phyloP scores from a whole-genome alignment of 2,888 invertebrate genomes.

The Melanophora roralis region DNA sequence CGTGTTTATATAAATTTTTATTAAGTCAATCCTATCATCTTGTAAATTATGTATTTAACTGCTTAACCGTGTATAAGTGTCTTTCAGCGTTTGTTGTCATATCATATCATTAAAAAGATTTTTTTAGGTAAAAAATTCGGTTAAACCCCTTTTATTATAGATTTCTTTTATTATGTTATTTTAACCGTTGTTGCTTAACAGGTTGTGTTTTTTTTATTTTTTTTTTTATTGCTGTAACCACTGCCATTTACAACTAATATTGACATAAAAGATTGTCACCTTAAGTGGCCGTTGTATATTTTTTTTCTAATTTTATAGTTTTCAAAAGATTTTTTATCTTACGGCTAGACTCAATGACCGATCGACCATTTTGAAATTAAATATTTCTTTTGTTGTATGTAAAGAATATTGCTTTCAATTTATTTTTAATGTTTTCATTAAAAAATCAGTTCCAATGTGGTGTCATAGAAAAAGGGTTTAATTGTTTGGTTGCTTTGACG shows the following conservation, averaged over 20 bases:
- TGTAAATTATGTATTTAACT: conserved; percentile 53
- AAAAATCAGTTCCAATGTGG: background rate
- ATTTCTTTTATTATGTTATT: background rate
- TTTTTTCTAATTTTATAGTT: conserved; percentile 57
- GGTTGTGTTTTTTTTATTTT: conserved; percentile 19
- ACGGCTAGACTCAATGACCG: background rate
- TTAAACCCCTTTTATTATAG: conserved; percentile 23
- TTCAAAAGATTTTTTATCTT: conserved; percentile 43
- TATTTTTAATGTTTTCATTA: background rate
- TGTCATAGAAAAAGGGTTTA: conserved; percentile 45
- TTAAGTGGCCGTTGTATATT: conserved; percentile 61
- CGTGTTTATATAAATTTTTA: background rate
- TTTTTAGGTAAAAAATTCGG: conserved; percentile 31
- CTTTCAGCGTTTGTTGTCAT: conserved; percentile 59
- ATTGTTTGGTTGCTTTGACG: conserved; percentile 7
- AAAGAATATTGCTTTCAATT: background rate
- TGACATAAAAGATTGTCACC: conserved; percentile 66
- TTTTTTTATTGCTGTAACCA: conserved; percentile 35
- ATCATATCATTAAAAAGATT: conserved; percentile 39
- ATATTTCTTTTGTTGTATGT: no score
- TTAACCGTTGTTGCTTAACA: conserved; percentile 2
- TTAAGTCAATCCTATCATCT: conserved; percentile 55
- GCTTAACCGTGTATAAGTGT: conserved; percentile 51
- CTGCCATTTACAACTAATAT: conserved; percentile 62
- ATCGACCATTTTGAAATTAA: no score